Evolutionary conservation across 1,140 invertebrate genomes (phyloP).

Genomic region (Teleogryllus occipitalis): DNA sequence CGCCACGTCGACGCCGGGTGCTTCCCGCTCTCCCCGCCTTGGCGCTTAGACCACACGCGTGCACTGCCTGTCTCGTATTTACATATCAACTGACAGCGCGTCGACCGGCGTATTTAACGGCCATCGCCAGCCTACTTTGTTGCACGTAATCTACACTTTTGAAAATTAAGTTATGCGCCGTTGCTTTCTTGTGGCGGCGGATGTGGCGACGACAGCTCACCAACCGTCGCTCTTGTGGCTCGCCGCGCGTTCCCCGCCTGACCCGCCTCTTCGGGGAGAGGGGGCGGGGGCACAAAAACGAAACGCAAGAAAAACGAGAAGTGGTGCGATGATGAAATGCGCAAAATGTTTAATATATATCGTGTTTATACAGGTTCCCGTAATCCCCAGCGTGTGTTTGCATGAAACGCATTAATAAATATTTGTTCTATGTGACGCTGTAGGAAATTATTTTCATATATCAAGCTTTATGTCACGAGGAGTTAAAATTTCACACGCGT

Average conservation of each 20-base stretch:
- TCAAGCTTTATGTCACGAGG: neutral
- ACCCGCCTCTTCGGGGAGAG: too few relatives aligned
- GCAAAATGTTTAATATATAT: constrained; percentile 1
- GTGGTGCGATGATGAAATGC: neutral
- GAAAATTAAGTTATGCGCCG: too few relatives aligned
- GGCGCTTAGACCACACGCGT: neutral
- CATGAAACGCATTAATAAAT: constrained; percentile 1
- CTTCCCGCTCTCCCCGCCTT: neutral
- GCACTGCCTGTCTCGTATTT: too few relatives aligned
- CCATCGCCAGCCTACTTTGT: too few relatives aligned
- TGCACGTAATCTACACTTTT: too few relatives aligned
- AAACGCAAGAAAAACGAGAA: neutral
- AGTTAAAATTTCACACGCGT: neutral
- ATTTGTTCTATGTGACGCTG: neutral
- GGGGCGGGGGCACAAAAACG: neutral
- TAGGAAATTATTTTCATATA: constrained; percentile 6
- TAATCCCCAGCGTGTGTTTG: neutral
- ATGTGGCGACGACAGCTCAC: too few relatives aligned
- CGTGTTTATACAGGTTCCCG: neutral
- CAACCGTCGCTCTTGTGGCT: neutral
- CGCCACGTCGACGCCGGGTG: neutral
- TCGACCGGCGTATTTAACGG: too few relatives aligned
- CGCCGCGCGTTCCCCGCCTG: neutral
- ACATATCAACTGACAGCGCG: too few relatives aligned
- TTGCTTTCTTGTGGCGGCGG: too few relatives aligned